Evolutionary conservation across 2,113 vertebrate genomes (phyloP).

Genomic region (Lonchura striata): DNA sequence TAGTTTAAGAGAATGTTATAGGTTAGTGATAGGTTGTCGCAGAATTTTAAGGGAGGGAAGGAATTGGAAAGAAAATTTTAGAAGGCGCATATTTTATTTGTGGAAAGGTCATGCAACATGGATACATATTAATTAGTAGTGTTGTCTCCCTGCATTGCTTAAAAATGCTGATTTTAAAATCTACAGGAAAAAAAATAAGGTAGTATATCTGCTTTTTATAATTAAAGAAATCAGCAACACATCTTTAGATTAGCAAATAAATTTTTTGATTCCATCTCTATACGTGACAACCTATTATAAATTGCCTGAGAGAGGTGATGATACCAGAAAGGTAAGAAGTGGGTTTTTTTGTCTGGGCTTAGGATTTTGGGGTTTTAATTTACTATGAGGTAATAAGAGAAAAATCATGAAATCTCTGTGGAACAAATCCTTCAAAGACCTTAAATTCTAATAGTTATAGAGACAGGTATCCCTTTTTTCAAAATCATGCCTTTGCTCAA

Average conservation of each 20-base stretch:
- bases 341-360: background rate
- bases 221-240: background rate
- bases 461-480: background rate
- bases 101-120: rapidly evolving
- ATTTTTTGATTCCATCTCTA: background rate
- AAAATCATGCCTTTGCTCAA: background rate
- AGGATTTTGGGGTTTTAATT: background rate
- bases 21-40: background rate
- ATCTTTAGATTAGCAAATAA: background rate
- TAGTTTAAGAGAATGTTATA: background rate
- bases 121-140: background rate
- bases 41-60: background rate
- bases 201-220: background rate
- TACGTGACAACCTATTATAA: background rate
- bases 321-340: background rate
- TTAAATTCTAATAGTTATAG: background rate
- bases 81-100: background rate
- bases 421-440: background rate
- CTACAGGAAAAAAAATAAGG: background rate
- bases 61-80: background rate
- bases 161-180: background rate
- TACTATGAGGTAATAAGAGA: background rate
- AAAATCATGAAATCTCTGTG: background rate
- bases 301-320: background rate
- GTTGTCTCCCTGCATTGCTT: background rate